A percentile compares a stretch with the other conserved stretches of the same genome.
Conservation (phyloP, 1,140 invertebrate genomes). For the Papilio polytes region DNA sequence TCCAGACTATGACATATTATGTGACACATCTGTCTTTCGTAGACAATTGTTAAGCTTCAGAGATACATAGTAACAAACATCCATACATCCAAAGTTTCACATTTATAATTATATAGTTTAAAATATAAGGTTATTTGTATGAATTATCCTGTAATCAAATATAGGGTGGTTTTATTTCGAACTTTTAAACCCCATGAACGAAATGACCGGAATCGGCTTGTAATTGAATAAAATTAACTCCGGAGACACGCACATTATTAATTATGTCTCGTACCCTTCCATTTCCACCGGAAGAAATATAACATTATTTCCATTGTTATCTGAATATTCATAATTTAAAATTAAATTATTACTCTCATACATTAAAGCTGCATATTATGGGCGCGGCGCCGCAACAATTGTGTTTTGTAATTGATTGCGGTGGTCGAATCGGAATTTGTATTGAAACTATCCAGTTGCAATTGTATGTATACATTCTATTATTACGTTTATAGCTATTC, state of each 20-base stretch:
- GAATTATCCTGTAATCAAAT: too few relatives aligned
- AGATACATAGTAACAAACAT: too few relatives aligned
- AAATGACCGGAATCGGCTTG: neutral
- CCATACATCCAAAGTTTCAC: too few relatives aligned
- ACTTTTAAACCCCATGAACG: too few relatives aligned
- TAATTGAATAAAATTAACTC: neutral
- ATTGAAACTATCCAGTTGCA: slow-evolving; percentile 9
- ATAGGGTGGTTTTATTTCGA: too few relatives aligned
- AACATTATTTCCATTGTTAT: slow-evolving; percentile 12
- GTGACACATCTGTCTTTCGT: too few relatives aligned
- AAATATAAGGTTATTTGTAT: too few relatives aligned
- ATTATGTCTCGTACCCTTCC: neutral
- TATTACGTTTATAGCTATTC: neutral
- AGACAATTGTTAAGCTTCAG: too few relatives aligned
- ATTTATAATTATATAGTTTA: too few relatives aligned
- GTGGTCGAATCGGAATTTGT: slow-evolving; percentile 22
- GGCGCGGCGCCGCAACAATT: slow-evolving; percentile 22
- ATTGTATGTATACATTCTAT: slow-evolving; percentile 9
- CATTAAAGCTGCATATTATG: slow-evolving; percentile 27
- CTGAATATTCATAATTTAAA: slow-evolving; percentile 35
- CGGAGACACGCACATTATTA: neutral
- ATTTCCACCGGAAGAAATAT: slow-evolving; percentile 13
- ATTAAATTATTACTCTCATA: slow-evolving; percentile 31
- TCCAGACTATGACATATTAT: too few relatives aligned
- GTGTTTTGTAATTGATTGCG: slow-evolving; percentile 34